Base-by-base conservation (phyloP, 2,797 vertebrate species). In the Chelonia mydas region DNA sequence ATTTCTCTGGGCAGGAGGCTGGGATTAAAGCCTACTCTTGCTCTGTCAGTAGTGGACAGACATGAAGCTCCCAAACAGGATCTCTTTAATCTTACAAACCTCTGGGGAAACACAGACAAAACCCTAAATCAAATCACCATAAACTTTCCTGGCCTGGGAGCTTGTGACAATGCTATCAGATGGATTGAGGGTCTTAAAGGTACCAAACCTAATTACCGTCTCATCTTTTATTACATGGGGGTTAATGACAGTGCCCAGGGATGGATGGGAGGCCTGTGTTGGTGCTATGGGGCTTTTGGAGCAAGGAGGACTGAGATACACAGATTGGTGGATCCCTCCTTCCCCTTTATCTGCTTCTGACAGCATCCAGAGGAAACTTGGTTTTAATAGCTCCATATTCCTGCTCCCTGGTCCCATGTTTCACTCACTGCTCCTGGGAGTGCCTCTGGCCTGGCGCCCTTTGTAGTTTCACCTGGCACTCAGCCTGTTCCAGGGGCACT, bases 401-500 rank as follows among this genome's bases (percentile, higher is more conserved):
- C 49, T 45, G 65, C 21, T 90, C 53, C 72, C 72, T 59, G 8
- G 6, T 61, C 7, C 53, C 50, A 49, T 86, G 79, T 84, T 90
- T 55, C 45, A 17, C 53, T 49, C 65, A 50, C 37, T 3, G 3
- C 83, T 57, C 77, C 77, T 21, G 21, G n/a, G 92, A 65, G 33
- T 27, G 5, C n/a, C n/a, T 51, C 41, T 17, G n/a, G 2, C 0
- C 0, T 87, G 53, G 17, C n/a, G 78, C 1, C 19, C 0, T 0
- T 31, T 45, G 12, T 59, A 3, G 45, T 59, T 15, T 11, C 47
- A 1, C 37, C 61, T 65, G 33, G 61, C 61, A 65, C 33, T n/a
- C 61, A n/a, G 61, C 61, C 61, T n/a, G 33, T n/a, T n/a, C 33
- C 61, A n/a, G 33, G 59, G 15, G 33, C 2, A 7, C 45, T 65